Evolutionary conservation across 2,797 vertebrate genomes (phyloP), one percentile per base, ranked within the genome.

Genomic region (Spinibarbus caldwelli): DNA sequence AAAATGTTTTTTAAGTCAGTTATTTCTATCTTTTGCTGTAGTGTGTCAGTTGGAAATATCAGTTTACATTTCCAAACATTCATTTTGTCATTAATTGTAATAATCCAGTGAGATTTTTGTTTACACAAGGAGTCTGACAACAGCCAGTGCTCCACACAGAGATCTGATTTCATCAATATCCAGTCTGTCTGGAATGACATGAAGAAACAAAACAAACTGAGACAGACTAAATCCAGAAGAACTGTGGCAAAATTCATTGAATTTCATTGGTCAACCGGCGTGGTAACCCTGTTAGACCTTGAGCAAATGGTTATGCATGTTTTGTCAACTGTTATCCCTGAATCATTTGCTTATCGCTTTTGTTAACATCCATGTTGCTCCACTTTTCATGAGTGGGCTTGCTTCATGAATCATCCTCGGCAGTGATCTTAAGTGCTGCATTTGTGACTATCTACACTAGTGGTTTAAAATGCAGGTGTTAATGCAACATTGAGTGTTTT

Each of bases 371-470:
- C n/a, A 34, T 84, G 75, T 45, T 78, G 45, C 45, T 52, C 31
- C 47, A 80, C 64, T 68, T 68, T 26, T 78, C 21, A 36, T 80
- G 62, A 84, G 73, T 84, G 62, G 72, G 73, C 36, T 54, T 78
- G 64, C 26, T 78, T 26, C 38, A 78, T 84, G 83, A 84, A 34
- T 84, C 75, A 84, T 78, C 43, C n/a, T 38, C 10, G 2, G 8
- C 5, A n/a, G 12, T 75, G 54, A 73, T 75, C 29, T 62, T 29
- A 73, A 77, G n/a, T 83, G 82, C 59, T 29, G 45, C 62, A 54
- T 54, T 79, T 79, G 78, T 81, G 64, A 80, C 78, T 80, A 34
- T 81, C 31, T 75, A 26, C 31, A 67, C 54, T 57, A 57, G 47
- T 45, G 34, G 47, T 59, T 84, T 68, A 54, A 83, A 76, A 77